Evolutionary conservation across 2,797 vertebrate genomes (phyloP).

Genomic region (Sarcophilus harrisii): DNA sequence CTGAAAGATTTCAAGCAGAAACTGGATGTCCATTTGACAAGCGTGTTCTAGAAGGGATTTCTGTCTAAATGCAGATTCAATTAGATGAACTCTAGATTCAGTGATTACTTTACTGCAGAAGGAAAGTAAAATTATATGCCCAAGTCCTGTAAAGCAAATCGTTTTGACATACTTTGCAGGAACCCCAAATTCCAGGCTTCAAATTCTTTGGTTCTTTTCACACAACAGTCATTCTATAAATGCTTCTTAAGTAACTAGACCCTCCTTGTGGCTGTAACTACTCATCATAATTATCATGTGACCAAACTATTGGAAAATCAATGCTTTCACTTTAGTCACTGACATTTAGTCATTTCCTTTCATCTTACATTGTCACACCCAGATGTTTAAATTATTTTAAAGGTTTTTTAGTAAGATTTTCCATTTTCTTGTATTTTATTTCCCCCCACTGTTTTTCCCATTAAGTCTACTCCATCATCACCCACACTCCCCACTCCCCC

Average conservation of each 20-base stretch:
- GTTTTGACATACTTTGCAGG: background rate
- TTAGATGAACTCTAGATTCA: background rate
- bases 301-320: background rate
- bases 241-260: background rate
- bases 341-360: conserved; percentile 1
- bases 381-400: background rate
- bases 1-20: background rate
- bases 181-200: background rate
- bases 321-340: background rate
- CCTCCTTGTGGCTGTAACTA: background rate
- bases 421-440: background rate
- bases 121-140: background rate
- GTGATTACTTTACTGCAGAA: background rate
- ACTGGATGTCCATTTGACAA: background rate
- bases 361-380: background rate
- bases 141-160: background rate
- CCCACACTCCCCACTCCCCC: background rate
- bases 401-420: background rate
- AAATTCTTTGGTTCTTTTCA: background rate
- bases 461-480: background rate
- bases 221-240: background rate
- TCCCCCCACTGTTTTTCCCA: background rate
- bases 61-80: background rate
- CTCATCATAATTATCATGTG: background rate
- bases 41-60: background rate